These are phyloP conservation scores for Chaetodon trifascialis DNA, from an alignment of 2,113 vertebrate species.

Conservation along the genomic window DNA sequence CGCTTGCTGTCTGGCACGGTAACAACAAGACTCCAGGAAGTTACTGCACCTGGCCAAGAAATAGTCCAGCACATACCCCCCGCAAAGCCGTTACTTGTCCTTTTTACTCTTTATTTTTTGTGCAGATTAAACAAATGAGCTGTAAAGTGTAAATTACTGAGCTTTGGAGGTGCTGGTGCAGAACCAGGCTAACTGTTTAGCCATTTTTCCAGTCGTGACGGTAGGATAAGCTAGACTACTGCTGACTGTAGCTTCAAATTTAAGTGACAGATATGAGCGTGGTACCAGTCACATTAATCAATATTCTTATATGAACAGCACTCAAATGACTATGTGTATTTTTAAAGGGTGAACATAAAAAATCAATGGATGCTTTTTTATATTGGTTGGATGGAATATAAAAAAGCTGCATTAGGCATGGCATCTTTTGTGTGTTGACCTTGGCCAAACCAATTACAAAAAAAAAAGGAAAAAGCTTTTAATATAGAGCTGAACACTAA, in stretches of 20 bases:
- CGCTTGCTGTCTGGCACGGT: constrained; percentile 5
- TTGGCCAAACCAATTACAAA: background rate
- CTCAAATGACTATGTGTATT: background rate
- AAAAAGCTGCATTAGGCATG: too few species aligned
- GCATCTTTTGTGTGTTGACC: background rate
- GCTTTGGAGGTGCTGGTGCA: background rate
- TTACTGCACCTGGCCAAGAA: background rate
- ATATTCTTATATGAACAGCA: background rate
- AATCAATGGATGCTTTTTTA: too few species aligned
- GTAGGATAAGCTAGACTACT: background rate
- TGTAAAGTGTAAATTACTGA: background rate
- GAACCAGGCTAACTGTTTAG: background rate
- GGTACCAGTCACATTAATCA: background rate
- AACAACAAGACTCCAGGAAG: constrained; percentile 7
- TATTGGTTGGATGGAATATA: too few species aligned
- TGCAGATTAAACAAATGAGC: background rate
- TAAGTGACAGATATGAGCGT: background rate
- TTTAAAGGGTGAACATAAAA: background rate
- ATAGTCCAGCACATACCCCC: background rate
- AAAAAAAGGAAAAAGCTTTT: background rate
- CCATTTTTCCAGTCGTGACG: background rate
- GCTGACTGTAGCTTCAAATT: background rate
- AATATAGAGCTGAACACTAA: background rate
- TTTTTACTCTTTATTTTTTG: background rate
- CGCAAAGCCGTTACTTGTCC: background rate